Evolutionary conservation across 2,888 invertebrate species (phyloP), one percentile per base, ranked within the genome.

Genomic region (Leptothorax acervorum): DNA sequence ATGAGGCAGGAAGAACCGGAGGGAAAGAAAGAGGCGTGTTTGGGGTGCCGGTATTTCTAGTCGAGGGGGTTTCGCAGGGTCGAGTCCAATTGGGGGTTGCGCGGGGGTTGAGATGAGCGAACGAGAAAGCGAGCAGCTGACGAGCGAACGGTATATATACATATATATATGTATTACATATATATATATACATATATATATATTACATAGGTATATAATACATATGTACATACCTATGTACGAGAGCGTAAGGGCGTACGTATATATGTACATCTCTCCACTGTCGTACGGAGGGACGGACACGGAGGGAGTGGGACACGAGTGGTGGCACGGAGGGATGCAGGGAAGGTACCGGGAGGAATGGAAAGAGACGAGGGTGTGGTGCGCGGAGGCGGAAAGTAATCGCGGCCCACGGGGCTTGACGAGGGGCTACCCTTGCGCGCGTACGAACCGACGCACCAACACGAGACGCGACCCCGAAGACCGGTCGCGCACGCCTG

Each of bases 311-410:
- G 51, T 23, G 23, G 23, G 23, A 23, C 23, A 23, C 23, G 23
- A 23, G 23, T 23, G 55, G 88, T 90, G 92, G 90, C 84, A 87
- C 86, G 90, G 90, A 90, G 88, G 85, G 89, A 91, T 85, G 87
- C 81, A 85, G 88, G 92, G 95, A 94, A 94, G 93, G 92, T 93
- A 93, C 94, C 94, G 94, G 86, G 86, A 88, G 89, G 87, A 86
- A 87, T 86, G 87, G 89, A 88, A 93, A 93, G 85, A 86, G 90
- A 87, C 94, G 95, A 95, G 95, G 95, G 95, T 95, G 95, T 95
- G 95, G 95, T 96, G 95, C 95, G 95, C 95, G 95, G 95, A 95
- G 96, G 96, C 95, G 96, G 96, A 96, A 96, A 96, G 95, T 96
- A 96, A 96, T 95, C 93, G 94, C 91, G 91, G 91, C 92, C 87